phyloP scores from a whole-genome alignment of 2,113 vertebrate genomes.

The Myiozetetes cayanensis region DNA sequence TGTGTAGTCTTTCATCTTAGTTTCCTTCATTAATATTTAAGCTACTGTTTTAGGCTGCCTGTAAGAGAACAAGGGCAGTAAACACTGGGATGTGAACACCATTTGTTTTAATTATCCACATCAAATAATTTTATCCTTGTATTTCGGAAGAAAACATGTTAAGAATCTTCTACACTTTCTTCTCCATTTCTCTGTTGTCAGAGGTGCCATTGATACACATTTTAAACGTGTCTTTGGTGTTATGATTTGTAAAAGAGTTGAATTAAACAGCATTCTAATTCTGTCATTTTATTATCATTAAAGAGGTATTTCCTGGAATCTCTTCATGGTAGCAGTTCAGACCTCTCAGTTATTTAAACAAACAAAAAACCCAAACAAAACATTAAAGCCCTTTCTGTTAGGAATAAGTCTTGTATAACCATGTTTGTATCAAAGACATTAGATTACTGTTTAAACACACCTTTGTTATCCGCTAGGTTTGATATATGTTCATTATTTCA shows the following conservation, averaged over 20 bases:
- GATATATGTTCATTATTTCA: not conserved
- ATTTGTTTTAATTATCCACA: slow-evolving; percentile 44
- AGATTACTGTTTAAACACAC: not conserved
- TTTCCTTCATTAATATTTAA: slow-evolving; percentile 17
- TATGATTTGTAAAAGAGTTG: slow-evolving; percentile 8
- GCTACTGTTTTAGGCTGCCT: not conserved
- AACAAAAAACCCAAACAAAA: not conserved
- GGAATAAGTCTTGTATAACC: not conserved
- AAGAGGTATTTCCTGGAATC: not conserved
- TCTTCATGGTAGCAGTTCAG: not conserved
- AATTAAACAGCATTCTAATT: slow-evolving; percentile 24
- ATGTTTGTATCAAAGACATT: not conserved
- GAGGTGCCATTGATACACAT: not conserved
- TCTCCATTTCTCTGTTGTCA: not conserved
- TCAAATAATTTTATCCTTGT: not conserved
- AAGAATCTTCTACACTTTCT: not conserved
- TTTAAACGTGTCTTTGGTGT: not conserved
- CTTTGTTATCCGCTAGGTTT: not conserved
- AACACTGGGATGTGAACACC: slow-evolving; percentile 10
- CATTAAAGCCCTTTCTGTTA: not conserved
- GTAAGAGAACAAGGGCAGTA: not conserved
- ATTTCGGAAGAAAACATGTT: not conserved
- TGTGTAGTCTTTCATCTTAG: slow-evolving; percentile 20
- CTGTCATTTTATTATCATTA: not conserved
- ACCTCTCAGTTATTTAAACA: not conserved